These are phyloP conservation scores for Aphodius sticticus DNA, from an alignment of 2,888 invertebrate species.

Conservation along the genomic window DNA sequence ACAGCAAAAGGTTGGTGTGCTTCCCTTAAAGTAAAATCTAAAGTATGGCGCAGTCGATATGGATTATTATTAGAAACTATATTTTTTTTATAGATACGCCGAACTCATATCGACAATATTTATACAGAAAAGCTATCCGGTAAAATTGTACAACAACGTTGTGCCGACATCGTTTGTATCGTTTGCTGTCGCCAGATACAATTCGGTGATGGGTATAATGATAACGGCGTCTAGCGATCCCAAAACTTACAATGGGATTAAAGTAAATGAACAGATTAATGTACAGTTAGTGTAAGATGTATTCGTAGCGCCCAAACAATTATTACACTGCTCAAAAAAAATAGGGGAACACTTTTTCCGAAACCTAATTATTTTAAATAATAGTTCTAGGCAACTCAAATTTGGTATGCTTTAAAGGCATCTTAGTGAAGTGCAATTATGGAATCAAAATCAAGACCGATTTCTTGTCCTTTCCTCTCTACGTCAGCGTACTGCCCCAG, in stretches of 20 bases:
- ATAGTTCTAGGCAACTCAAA: too few species aligned
- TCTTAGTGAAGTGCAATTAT: too few species aligned
- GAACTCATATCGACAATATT: slow-evolving; percentile 88
- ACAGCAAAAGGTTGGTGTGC: slow-evolving; percentile 78
- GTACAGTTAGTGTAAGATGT: neutral
- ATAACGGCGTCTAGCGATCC: slow-evolving; percentile 99
- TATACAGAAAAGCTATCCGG: slow-evolving; percentile 64
- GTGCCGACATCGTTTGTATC: slow-evolving; percentile 96
- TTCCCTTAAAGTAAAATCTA: neutral
- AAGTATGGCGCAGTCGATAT: neutral
- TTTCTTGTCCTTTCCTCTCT: too few species aligned
- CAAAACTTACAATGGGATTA: slow-evolving; percentile 96
- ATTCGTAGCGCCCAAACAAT: too few species aligned
- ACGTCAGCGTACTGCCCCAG: too few species aligned
- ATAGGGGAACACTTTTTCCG: too few species aligned
- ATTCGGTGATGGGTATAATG: slow-evolving; percentile 93
- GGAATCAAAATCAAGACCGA: too few species aligned
- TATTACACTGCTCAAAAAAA: too few species aligned
- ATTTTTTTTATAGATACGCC: slow-evolving; percentile 74
- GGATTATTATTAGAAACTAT: neutral
- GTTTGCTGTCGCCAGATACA: slow-evolving; percentile 77
- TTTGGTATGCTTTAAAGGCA: too few species aligned
- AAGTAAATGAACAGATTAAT: slow-evolving; percentile 58
- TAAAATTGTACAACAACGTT: slow-evolving; percentile 80
- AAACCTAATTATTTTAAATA: too few species aligned